A percentile compares a stretch with the other conserved stretches of the same genome.
Evolutionary conservation across 2,888 invertebrate genomes (phyloP).

Genomic region (Melanargia galathea): DNA sequence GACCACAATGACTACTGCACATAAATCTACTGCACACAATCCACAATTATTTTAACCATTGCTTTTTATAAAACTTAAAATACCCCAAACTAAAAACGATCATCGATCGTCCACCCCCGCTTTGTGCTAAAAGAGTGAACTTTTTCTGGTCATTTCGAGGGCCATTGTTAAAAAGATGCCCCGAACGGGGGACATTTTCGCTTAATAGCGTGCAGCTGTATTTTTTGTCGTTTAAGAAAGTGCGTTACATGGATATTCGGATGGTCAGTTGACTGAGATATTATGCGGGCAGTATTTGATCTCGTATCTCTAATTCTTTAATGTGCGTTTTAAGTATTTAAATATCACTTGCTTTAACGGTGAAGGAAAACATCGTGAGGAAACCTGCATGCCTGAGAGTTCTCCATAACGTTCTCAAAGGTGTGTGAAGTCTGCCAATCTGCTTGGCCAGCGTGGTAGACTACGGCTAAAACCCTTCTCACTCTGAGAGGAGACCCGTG

Average conservation of each 20-base stretch:
- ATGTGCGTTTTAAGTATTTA: neutral
- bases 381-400: too few species aligned
- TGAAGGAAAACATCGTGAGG: too few species aligned
- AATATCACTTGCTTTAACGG: too few species aligned
- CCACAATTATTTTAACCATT: constrained; percentile 74
- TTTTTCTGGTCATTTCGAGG: constrained; percentile 78
- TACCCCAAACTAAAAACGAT: constrained; percentile 47
- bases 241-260: constrained; percentile 31
- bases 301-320: constrained; percentile 8
- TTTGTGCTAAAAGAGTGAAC: constrained; percentile 72
- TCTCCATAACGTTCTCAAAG: too few species aligned
- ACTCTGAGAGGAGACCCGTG: too few species aligned
- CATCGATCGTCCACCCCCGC: constrained; percentile 79
- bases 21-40: constrained; percentile 77
- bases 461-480: too few species aligned
- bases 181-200: constrained; percentile 68
- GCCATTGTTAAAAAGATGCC: constrained; percentile 75
- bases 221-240: constrained; percentile 36
- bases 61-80: constrained; percentile 54
- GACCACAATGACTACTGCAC: constrained; percentile 75
- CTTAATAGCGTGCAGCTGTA: constrained; percentile 74
- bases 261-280: constrained; percentile 33
- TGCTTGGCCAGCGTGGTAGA: too few species aligned
- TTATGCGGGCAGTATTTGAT: constrained; percentile 29
- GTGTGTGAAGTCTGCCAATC: too few species aligned